Base-by-base conservation (phyloP, 2,888 invertebrate genomes). In the Drosophila antonietae region DNA sequence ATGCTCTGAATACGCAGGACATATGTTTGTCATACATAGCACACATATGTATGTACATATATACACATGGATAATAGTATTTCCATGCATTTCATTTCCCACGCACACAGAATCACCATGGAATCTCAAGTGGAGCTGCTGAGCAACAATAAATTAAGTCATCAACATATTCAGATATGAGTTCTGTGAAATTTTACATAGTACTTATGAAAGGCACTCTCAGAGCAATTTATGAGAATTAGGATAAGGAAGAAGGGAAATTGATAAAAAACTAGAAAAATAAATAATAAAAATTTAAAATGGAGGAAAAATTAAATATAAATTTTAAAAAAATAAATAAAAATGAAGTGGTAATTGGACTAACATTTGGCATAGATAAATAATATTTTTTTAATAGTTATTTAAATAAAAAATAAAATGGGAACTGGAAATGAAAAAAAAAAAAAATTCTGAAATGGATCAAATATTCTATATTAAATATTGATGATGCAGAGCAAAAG, bases 121-220 rank as follows among this genome's bases (percentile, higher is more conserved):
- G 8, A 37, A 58, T 58, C 46, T 58, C 58, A 58, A 58, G 58
- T 47, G 58, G 37, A 46, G 46, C 57, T 46, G 57, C 35, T 46
- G n/a, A n/a, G n/a, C 46, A 47, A 18, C 58, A 58, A 58, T 58
- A 37, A 37, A 58, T 37, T 12, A 37, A 37, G 23, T n/a, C 37
- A 58, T 58, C 47, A 47, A 44, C 20, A 14, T 44, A 56, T 56
- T 56, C 14, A 35, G 23, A 46, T 46, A 58, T 35, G 46, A n/a
- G 46, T 46, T 58, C 23, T 35, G 7, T 23, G 23, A 23, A 37
- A 58, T 47, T 14, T 47, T 37, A 28, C 46, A 55, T 23, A 39
- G 28, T 39, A 14, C 28, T 35, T 8, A n/a, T 53, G 37, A 23
- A 53, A 51, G 10, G n/a, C 33, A 18, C 51, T 33, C 6, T 12